phyloP scores from a whole-genome alignment of 2,113 vertebrate genomes.

The Typhlomys cinereus region DNA sequence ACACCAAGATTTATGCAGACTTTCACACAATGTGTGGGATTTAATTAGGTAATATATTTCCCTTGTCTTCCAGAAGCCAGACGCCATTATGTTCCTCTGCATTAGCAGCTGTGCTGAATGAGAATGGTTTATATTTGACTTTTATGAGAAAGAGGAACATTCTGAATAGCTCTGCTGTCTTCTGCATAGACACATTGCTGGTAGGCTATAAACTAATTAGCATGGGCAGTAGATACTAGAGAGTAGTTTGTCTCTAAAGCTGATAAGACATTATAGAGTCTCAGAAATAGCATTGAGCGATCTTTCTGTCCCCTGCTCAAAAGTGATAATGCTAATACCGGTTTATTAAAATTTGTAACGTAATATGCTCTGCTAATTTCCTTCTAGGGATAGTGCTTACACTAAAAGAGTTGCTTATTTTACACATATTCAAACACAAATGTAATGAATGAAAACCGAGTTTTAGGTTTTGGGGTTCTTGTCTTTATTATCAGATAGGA shows the following conservation, averaged over 20 bases:
- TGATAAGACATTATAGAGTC: constrained; percentile 48
- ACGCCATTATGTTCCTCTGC: constrained; percentile 5
- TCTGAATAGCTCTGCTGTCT: constrained; percentile 41
- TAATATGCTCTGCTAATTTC: constrained; percentile 71
- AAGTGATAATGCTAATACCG: constrained; percentile 59
- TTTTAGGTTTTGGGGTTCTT: constrained; percentile 55
- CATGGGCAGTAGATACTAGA: constrained; percentile 30
- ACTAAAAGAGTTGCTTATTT: constrained; percentile 62
- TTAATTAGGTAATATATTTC: constrained; percentile 58
- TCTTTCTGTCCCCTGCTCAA: constrained; percentile 50
- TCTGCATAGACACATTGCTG: constrained; percentile 9
- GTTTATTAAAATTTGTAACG: constrained; percentile 73
- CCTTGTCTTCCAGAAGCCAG: constrained; percentile 48
- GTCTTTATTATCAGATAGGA: constrained; percentile 62
- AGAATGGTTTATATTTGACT: constrained; percentile 43
- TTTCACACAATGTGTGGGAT: constrained; percentile 18
- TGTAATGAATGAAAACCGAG: constrained; percentile 30
- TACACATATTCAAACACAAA: constrained; percentile 55
- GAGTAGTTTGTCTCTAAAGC: constrained; percentile 59
- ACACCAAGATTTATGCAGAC: background rate
- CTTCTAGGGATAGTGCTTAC: constrained; percentile 47
- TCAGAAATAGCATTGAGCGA: constrained; percentile 42
- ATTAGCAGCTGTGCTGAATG: constrained; percentile 31
- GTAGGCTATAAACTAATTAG: constrained; percentile 44
- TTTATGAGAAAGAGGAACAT: constrained; percentile 31